Evolutionary conservation across 1,140 invertebrate genomes (phyloP).

Genomic region (Drosophila tropicalis): DNA sequence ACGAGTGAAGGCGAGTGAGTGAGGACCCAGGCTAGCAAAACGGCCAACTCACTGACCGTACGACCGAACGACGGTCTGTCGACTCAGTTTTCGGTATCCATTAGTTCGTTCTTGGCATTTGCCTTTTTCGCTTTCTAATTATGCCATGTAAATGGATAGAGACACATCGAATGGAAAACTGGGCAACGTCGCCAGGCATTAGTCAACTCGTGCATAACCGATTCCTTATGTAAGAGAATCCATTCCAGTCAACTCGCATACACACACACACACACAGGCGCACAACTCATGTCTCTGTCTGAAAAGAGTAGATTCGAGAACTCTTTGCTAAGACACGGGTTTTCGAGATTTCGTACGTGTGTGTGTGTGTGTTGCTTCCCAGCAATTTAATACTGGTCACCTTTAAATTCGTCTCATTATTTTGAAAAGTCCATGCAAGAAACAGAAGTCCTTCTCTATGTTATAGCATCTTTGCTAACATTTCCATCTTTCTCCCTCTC

Average conservation of each 20-base stretch:
- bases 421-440: constrained; percentile 24
- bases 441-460: background rate
- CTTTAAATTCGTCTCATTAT: constrained; percentile 54
- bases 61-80: too few relatives aligned
- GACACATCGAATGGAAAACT: constrained; percentile 23
- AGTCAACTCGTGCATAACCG: constrained; percentile 73
- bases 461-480: background rate
- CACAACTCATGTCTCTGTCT: background rate
- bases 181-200: constrained; percentile 45
- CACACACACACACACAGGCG: background rate
- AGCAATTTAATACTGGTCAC: constrained; percentile 44
- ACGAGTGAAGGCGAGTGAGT: background rate
- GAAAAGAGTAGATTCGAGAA: background rate
- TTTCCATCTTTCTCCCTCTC: background rate
- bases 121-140: constrained; percentile 69
- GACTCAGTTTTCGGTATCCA: constrained; percentile 60
- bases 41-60: too few relatives aligned
- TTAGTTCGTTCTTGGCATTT: constrained; percentile 47
- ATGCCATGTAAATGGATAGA: constrained; percentile 63
- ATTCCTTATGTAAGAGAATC: constrained; percentile 23
- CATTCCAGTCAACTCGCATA: background rate
- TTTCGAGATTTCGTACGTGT: constrained; percentile 16
- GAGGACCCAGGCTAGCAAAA: too few relatives aligned
- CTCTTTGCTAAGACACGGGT: too few relatives aligned
- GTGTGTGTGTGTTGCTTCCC: background rate